Conservation (phyloP, 2,797 vertebrate genomes). For the Chaunax sp. region DNA sequence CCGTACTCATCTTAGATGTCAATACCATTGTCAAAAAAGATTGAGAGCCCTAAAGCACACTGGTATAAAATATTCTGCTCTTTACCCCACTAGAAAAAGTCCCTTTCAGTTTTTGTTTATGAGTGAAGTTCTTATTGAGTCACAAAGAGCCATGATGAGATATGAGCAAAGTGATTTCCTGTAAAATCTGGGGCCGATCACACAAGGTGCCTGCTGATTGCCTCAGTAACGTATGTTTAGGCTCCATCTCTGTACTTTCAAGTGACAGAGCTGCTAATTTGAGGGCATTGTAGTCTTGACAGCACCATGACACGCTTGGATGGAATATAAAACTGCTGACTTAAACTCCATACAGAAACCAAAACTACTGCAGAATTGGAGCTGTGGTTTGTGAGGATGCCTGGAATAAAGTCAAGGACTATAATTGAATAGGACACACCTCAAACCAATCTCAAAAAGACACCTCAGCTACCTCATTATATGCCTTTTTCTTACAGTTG, state of each 20-base stretch:
- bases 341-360: conserved; percentile 22
- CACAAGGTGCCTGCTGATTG: conserved; percentile 47
- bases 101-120: conserved; percentile 6
- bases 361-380: conserved; percentile 29
- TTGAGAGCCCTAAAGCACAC: neutral
- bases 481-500: neutral
- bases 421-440: conserved; percentile 39
- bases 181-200: conserved; percentile 45
- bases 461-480: conserved; percentile 36
- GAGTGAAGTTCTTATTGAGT: conserved; percentile 12
- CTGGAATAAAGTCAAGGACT: conserved; percentile 52
- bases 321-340: conserved; percentile 63
- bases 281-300: conserved; percentile 70
- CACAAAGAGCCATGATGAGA: conserved; percentile 26
- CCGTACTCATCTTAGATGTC: neutral
- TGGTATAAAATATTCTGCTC: neutral
- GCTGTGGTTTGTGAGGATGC: conserved; percentile 19
- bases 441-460: conserved; percentile 39
- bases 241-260: conserved; percentile 61
- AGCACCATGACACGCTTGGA: conserved; percentile 33
- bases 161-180: conserved; percentile 49
- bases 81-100: conserved; percentile 18
- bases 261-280: conserved; percentile 70
- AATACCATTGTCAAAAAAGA: neutral
- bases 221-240: conserved; percentile 55